These are phyloP conservation scores for Amphiduros pacificus DNA, from an alignment of 2,888 invertebrate species.

Conservation along the genomic window DNA sequence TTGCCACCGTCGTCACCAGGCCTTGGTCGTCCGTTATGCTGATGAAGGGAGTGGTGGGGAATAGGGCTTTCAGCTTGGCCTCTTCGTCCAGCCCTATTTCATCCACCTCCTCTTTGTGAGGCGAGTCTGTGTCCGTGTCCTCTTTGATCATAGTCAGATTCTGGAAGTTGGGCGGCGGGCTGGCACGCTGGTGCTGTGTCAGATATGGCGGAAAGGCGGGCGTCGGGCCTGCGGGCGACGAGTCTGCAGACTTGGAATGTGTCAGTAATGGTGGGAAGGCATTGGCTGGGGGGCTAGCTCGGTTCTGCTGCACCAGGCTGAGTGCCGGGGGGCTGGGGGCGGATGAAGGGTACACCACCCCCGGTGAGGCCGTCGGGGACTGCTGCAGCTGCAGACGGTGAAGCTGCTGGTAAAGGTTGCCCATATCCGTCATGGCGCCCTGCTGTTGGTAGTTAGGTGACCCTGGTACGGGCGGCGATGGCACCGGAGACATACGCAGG, in stretches of 20 bases:
- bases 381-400: constrained; percentile 56
- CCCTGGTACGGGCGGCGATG: constrained; percentile 27
- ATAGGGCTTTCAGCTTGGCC: background rate
- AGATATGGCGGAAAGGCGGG: constrained; percentile 1
- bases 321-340: background rate
- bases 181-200: constrained; percentile 40
- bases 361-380: background rate
- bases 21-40: constrained; percentile 90
- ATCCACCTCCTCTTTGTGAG: constrained; percentile 29
- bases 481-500: constrained; percentile 28
- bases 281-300: background rate
- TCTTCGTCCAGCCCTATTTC: constrained; percentile 32
- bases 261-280: background rate
- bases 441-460: constrained; percentile 17
- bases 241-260: background rate
- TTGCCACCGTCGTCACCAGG: constrained; percentile 54
- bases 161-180: constrained; percentile 52
- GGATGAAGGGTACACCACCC: background rate
- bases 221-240: background rate
- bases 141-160: constrained; percentile 43
- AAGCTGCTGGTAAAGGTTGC: constrained; percentile 46
- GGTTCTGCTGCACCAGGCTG: background rate
- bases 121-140: background rate
- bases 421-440: background rate
- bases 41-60: constrained; percentile 73